Percentiles rank a stretch among this genome's conserved stretches.
Evolutionary conservation across 2,113 vertebrate species (phyloP).

Genomic region (Strix uralensis): DNA sequence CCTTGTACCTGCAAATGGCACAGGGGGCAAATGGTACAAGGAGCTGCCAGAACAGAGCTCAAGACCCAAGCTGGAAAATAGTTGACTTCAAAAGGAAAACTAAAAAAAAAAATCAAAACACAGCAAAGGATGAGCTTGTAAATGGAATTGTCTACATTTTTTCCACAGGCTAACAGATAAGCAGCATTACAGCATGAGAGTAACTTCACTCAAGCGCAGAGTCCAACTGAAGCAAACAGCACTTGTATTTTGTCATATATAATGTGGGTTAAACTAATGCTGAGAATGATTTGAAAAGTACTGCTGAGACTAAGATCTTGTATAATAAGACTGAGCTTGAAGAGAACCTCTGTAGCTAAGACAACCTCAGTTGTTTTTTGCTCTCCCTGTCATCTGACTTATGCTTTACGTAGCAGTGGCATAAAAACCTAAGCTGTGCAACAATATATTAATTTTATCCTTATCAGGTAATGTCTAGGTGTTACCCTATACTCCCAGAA

Average conservation of each 20-base stretch:
- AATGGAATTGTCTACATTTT: neutral
- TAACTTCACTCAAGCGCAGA: neutral
- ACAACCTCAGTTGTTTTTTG: neutral
- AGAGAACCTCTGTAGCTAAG: neutral
- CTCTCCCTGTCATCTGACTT: neutral
- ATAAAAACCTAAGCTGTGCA: neutral
- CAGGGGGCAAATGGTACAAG: neutral
- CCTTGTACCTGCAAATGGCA: neutral
- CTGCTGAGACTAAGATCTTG: neutral
- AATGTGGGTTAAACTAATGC: neutral
- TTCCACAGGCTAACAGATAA: neutral
- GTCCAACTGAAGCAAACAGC: neutral
- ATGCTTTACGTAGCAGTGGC: neutral
- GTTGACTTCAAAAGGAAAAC: neutral
- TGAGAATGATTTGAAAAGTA: neutral
- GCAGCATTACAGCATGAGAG: rapidly evolving
- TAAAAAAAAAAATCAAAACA: neutral
- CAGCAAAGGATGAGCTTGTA: neutral
- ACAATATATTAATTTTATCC: neutral
- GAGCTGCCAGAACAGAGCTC: neutral
- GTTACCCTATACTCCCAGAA: neutral
- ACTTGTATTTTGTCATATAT: neutral
- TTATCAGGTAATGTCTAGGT: neutral
- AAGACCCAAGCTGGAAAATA: neutral
- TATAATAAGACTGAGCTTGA: neutral